phyloP scores from a whole-genome alignment of 1,140 invertebrate species.

The Orius insidiosus region DNA sequence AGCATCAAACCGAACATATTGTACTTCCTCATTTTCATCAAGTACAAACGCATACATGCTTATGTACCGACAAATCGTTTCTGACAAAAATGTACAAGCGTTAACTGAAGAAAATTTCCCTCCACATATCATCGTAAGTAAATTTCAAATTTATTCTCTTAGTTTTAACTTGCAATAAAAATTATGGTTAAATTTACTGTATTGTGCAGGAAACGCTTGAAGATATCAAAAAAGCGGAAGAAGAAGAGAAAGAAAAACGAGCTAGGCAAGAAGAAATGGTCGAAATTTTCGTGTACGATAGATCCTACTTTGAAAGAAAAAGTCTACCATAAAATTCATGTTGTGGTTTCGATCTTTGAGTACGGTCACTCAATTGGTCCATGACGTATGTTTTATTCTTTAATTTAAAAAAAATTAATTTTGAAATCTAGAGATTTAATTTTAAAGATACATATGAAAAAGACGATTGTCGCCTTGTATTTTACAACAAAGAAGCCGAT shows the following conservation, averaged over 20 bases:
- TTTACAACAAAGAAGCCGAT: constrained; percentile 46
- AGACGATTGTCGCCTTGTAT: constrained; percentile 53
- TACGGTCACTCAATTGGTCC: no score
- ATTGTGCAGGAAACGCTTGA: constrained; percentile 39
- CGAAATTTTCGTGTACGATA: no score
- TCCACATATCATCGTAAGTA: constrained; percentile 42
- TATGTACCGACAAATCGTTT: constrained; percentile 74
- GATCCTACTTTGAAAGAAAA: no score
- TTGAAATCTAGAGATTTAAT: no score
- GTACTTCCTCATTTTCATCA: constrained; percentile 54
- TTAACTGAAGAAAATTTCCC: constrained; percentile 55
- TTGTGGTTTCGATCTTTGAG: no score
- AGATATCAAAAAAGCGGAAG: constrained; percentile 47
- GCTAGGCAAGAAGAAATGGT: constrained; percentile 41
- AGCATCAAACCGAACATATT: constrained; percentile 46
- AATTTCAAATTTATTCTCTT: no score
- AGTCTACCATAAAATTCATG: no score
- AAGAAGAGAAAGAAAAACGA: constrained; percentile 38
- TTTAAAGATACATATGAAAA: no score
- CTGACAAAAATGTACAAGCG: constrained; percentile 44
- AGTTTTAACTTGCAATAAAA: no score
- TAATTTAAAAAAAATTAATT: no score
- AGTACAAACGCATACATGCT: constrained; percentile 89
- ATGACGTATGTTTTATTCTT: no score
- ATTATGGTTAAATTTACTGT: no score